Conservation (phyloP, 2,797 vertebrate genomes). For the Anas acuta region DNA sequence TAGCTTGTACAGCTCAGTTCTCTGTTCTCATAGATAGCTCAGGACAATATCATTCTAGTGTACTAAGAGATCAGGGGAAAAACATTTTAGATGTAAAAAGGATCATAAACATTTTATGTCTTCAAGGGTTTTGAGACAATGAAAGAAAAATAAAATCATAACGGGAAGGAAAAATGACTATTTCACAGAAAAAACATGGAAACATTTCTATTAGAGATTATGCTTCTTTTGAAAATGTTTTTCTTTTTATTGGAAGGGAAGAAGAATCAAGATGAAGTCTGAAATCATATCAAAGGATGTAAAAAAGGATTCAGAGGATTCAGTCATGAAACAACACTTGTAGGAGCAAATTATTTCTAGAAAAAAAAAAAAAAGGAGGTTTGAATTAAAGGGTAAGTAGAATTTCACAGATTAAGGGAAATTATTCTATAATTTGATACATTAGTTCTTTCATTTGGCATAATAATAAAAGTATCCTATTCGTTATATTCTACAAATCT, state of each 20-base stretch:
- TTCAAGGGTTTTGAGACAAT: background rate
- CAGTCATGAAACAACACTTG: background rate
- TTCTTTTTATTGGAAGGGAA: constrained; percentile 11
- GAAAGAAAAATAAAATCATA: constrained; percentile 3
- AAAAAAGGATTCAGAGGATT: background rate
- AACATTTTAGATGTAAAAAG: background rate
- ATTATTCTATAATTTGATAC: background rate
- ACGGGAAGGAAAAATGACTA: background rate
- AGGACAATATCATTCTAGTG: background rate
- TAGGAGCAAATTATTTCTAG: background rate
- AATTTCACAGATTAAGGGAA: background rate
- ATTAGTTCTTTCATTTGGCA: background rate
- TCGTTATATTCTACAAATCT: background rate
- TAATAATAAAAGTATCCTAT: background rate
- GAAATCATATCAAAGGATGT: background rate
- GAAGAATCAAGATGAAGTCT: background rate
- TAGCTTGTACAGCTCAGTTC: background rate
- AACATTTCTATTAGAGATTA: background rate
- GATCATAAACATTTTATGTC: background rate
- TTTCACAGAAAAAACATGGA: background rate
- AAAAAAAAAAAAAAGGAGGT: background rate
- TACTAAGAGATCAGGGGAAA: background rate
- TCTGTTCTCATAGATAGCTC: background rate
- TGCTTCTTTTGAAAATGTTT: background rate
- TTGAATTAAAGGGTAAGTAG: background rate